These are phyloP conservation scores for Ditylenchus dipsaci DNA, from an alignment of 1,140 invertebrate genomes.

Conservation along the genomic window DNA sequence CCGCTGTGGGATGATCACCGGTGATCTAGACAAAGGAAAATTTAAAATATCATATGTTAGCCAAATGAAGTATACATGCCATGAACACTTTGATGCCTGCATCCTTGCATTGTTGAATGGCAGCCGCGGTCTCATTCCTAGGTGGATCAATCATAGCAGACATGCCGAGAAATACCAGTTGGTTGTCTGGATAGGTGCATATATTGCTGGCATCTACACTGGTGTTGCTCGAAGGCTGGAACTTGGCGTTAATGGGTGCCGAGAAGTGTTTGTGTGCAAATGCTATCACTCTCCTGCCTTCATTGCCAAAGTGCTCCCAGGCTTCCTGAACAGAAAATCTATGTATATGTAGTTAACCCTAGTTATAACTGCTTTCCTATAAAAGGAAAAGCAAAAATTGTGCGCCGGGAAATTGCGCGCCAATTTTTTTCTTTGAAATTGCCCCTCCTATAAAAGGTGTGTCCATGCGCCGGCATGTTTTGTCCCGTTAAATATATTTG, in stretches of 20 bases:
- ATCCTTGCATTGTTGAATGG: slow-evolving; percentile 33
- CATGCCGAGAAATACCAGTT: slow-evolving; percentile 48
- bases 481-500: no score
- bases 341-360: no score
- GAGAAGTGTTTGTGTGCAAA: slow-evolving; percentile 48
- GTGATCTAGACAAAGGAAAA: slow-evolving; percentile 7
- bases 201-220: neutral
- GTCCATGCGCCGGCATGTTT: no score
- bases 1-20: slow-evolving; percentile 44
- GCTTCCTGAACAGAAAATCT: slow-evolving; percentile 22
- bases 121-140: slow-evolving; percentile 45
- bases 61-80: slow-evolving; percentile 16
- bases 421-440: no score
- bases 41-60: neutral
- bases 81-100: slow-evolving; percentile 46
- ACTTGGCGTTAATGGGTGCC: slow-evolving; percentile 33
- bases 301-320: slow-evolving; percentile 43
- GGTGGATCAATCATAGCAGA: slow-evolving; percentile 50
- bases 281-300: slow-evolving; percentile 52
- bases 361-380: no score
- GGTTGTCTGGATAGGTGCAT: slow-evolving; percentile 22
- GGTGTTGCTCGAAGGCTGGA: neutral
- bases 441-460: no score
- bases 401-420: no score
- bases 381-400: no score